Conservation (phyloP, 2,888 invertebrate genomes). For the Sphaeridia pumilis region DNA sequence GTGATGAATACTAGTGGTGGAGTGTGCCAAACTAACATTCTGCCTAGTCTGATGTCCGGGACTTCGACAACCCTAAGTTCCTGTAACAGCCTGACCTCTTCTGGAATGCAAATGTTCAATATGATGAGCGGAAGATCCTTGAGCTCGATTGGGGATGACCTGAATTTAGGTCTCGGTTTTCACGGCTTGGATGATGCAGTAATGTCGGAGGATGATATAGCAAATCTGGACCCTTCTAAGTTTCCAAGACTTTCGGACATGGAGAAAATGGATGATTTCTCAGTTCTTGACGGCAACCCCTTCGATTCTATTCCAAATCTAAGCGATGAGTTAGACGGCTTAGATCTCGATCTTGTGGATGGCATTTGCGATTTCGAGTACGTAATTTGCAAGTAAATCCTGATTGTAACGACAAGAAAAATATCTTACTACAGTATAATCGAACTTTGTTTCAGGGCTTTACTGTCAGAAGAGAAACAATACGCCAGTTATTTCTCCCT, state of each 20-base stretch:
- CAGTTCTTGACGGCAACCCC: conserved; percentile 28
- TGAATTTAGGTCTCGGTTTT: conserved; percentile 21
- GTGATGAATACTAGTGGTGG: not conserved
- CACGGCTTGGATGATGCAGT: conserved; percentile 36
- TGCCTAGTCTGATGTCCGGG: not conserved
- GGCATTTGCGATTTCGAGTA: conserved; percentile 35
- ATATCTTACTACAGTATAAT: not conserved
- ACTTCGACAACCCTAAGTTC: not conserved
- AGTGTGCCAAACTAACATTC: not conserved
- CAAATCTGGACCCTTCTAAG: conserved; percentile 38
- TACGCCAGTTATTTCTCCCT: conserved; percentile 70
- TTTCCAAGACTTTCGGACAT: conserved; percentile 13
- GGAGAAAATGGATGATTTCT: conserved; percentile 35
- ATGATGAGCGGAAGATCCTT: conserved; percentile 6
- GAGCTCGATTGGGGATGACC: conserved; percentile 12
- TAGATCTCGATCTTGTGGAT: conserved; percentile 38
- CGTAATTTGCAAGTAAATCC: conserved; percentile 5
- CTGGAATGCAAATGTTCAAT: conserved; percentile 15
- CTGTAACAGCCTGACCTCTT: not conserved
- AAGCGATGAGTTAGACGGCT: conserved; percentile 41
- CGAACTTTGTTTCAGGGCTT: conserved; percentile 40
- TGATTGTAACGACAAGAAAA: not conserved
- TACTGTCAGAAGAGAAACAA: conserved; percentile 67
- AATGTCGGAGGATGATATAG: conserved; percentile 42
- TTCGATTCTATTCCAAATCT: conserved; percentile 37